Base-by-base conservation (phyloP, 1,140 invertebrate genomes). In the Rhagoletis pomonella region DNA sequence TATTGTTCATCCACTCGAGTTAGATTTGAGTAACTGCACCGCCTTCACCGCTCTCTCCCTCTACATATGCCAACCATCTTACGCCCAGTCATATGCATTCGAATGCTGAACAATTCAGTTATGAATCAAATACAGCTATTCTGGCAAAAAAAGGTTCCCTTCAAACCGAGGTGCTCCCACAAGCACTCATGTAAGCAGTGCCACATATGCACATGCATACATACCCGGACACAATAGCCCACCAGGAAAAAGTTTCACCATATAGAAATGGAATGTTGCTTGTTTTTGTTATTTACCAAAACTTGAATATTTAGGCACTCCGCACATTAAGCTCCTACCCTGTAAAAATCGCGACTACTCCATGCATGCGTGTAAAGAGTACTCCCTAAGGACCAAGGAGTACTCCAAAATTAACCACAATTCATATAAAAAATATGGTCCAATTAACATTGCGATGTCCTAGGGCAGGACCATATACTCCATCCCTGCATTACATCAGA, bases 1-100 rank as follows among this genome's bases (percentile, higher is more conserved):
- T 86, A 86, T 86, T 86, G 85, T 65, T 60, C 85, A 86, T 86
- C 85, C 85, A 86, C 85, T 60, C 58, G 85, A 86, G 60, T 85
- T 86, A 58, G 58, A 60, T 86, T 86, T 86, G 85, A 86, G 62
- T 47, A 86, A n/a, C 73, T 81, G 14, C 62, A 17, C n/a, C 62
- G n/a, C 62, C 62, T 19, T 64, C 5, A 19, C 4, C 62, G n/a
- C 62, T 19, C n/a, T 29, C 62, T 19, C 62, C n/a, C 47, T 44
- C 67, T 44, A 14, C 67, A 39, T 4, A 62, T 17, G 12, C 4
- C 60, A 12, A 17, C 60, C n/a, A 62, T 4, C 73, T n/a, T 9
- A 81, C n/a, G 47, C 47, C 42, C 42, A 47, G 12, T 44, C 67
- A 73, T 17, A 73, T 17, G 42, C 29, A 29, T 0, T 19, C 39